These are phyloP conservation scores for Mellilla xanthometata DNA, from an alignment of 2,888 invertebrate species.

Conservation along the genomic window DNA sequence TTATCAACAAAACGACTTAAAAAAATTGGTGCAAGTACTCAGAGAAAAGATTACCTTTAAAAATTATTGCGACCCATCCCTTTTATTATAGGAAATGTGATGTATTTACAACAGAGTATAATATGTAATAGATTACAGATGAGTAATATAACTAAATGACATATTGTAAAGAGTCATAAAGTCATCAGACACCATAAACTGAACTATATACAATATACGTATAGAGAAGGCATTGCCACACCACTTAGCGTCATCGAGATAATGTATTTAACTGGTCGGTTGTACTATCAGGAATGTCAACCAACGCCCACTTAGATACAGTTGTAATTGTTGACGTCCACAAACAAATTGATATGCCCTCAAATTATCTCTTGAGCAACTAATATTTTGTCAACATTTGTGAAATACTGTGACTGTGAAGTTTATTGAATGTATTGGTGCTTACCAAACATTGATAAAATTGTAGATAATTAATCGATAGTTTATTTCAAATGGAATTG, in stretches of 20 bases:
- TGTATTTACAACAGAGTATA: too few species aligned
- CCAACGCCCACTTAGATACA: conserved; percentile 37
- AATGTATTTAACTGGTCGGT: conserved; percentile 14
- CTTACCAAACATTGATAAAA: neutral
- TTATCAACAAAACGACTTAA: too few species aligned
- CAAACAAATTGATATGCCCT: conserved; percentile 32
- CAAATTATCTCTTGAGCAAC: conserved; percentile 32
- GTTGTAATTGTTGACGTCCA: conserved; percentile 31
- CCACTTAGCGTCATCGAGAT: conserved; percentile 11
- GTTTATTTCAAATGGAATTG: too few species aligned
- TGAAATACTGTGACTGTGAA: conserved; percentile 3
- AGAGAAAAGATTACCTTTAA: too few species aligned
- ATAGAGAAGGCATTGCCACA: conserved; percentile 7
- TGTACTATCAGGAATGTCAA: conserved; percentile 32
- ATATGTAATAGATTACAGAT: too few species aligned
- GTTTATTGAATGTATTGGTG: neutral
- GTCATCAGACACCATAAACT: conserved; percentile 13
- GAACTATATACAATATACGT: too few species aligned
- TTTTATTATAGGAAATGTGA: too few species aligned
- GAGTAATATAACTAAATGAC: neutral
- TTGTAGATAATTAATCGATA: too few species aligned
- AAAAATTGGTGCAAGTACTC: too few species aligned
- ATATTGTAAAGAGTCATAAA: neutral
- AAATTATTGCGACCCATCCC: too few species aligned
- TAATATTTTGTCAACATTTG: conserved; percentile 26